These are phyloP conservation scores for Aricia artaxerxes DNA, from an alignment of 2,888 invertebrate species.

Conservation along the genomic window DNA sequence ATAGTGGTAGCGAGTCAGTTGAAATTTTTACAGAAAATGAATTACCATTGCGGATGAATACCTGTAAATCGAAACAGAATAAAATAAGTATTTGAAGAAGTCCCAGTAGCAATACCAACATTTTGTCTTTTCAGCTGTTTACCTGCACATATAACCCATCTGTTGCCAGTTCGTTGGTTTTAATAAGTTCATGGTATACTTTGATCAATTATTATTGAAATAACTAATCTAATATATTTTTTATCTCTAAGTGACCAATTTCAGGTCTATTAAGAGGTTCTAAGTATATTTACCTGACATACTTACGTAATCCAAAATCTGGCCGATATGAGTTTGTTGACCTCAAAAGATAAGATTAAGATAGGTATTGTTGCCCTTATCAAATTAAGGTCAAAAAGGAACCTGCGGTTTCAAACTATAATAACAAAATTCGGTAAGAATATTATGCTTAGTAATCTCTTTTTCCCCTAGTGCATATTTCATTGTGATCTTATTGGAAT, in stretches of 20 bases:
- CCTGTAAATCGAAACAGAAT: too few species aligned
- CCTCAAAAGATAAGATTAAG: conserved; percentile 17
- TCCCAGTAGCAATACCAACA: too few species aligned
- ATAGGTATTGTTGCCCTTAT: conserved; percentile 4
- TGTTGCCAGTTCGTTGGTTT: too few species aligned
- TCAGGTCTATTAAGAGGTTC: background rate
- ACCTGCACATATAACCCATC: too few species aligned
- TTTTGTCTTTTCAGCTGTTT: too few species aligned
- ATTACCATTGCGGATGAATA: too few species aligned
- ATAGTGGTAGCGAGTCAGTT: too few species aligned
- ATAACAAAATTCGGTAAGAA: background rate
- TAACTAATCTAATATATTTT: background rate
- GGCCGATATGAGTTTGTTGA: conserved; percentile 9
- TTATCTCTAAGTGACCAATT: background rate
- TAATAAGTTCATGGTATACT: too few species aligned
- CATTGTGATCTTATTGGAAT: background rate
- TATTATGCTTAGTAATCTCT: background rate
- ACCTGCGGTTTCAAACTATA: background rate
- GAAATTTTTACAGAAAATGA: too few species aligned
- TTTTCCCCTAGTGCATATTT: background rate
- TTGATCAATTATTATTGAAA: background rate
- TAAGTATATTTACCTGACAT: conserved; percentile 4
- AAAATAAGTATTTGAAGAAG: too few species aligned
- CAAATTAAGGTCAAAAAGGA: conserved; percentile 5
- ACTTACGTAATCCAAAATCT: conserved; percentile 26